Evolutionary conservation across 2,888 invertebrate species (phyloP).

Genomic region (Athalia cordata): DNA sequence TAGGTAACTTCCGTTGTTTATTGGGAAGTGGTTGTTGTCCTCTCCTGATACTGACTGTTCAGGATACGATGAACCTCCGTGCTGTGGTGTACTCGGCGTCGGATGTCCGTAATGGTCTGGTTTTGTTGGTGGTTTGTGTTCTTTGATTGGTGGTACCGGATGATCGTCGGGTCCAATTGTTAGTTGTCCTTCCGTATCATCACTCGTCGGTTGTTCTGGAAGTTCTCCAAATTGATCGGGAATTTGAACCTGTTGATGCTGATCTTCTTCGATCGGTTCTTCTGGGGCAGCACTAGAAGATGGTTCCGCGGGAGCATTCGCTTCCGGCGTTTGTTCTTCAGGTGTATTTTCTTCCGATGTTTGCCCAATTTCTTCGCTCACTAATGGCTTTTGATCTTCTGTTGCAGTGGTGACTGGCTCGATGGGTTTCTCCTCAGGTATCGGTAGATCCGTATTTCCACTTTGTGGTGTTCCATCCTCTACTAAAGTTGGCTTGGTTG

Average conservation of each 20-base stretch:
- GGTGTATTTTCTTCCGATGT: background rate
- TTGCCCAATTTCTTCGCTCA: background rate
- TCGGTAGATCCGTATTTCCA: slow-evolving; percentile 43
- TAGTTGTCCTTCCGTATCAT: slow-evolving; percentile 54
- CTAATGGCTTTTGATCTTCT: slow-evolving; percentile 42
- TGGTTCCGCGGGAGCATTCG: slow-evolving; percentile 22
- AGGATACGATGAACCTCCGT: slow-evolving; percentile 57
- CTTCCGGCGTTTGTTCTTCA: slow-evolving; percentile 9
- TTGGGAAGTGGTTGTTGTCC: slow-evolving; percentile 67
- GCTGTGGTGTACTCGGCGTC: slow-evolving; percentile 21
- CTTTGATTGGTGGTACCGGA: slow-evolving; percentile 54
- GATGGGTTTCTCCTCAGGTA: slow-evolving; percentile 29
- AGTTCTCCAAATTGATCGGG: slow-evolving; percentile 37
- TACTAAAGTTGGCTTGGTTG: background rate
- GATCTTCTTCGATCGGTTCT: slow-evolving; percentile 36
- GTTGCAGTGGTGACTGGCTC: slow-evolving; percentile 39
- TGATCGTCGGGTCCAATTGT: slow-evolving; percentile 54
- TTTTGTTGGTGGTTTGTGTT: slow-evolving; percentile 40
- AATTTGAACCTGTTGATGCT: slow-evolving; percentile 30
- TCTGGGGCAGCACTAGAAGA: slow-evolving; percentile 10
- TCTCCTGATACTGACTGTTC: slow-evolving; percentile 61
- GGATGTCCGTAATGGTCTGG: slow-evolving; percentile 34
- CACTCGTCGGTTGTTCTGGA: slow-evolving; percentile 34
- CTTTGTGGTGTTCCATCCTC: slow-evolving; percentile 19
- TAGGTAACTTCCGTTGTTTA: slow-evolving; percentile 73